phyloP scores from a whole-genome alignment of 2,113 vertebrate species.

The Psilopogon haemacephalus region DNA sequence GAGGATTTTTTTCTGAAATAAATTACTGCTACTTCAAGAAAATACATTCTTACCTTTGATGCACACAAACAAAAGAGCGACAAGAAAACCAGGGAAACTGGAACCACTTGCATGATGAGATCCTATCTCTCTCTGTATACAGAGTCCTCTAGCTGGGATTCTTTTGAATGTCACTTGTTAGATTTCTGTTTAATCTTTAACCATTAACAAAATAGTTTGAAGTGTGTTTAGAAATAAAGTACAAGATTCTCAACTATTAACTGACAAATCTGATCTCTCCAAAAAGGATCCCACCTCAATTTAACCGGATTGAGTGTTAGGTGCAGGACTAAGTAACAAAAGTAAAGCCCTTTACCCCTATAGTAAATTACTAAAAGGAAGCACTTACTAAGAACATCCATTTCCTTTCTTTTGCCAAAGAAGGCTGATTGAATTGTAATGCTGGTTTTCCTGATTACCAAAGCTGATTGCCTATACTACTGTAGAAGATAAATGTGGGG shows the following conservation, averaged over 20 bases:
- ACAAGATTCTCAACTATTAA: not conserved
- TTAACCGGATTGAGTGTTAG: constrained; percentile 35
- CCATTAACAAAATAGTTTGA: constrained; percentile 71
- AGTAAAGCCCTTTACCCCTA: not conserved
- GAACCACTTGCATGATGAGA: constrained; percentile 65
- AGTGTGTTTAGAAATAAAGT: constrained; percentile 28
- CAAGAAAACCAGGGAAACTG: constrained; percentile 25
- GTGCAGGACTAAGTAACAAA: not conserved
- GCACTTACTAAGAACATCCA: no score
- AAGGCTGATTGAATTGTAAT: not conserved
- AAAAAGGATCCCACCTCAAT: not conserved
- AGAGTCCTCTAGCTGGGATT: not conserved
- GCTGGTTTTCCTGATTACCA: accelerated
- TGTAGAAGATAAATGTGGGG: accelerated
- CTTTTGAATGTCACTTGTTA: not conserved
- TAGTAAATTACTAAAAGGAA: not conserved
- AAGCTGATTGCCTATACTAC: no score
- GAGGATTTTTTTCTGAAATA: not conserved
- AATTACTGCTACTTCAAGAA: not conserved
- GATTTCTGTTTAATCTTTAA: constrained; percentile 79
- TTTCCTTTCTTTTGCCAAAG: not conserved
- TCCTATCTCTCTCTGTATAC: not conserved
- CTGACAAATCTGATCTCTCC: constrained; percentile 37
- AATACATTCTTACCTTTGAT: constrained; percentile 71
- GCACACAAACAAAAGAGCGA: constrained; percentile 13